A percentile compares a stretch with the other conserved stretches of the same genome.
Conservation (phyloP, 2,888 invertebrate genomes). For the Apamea monoglypha region DNA sequence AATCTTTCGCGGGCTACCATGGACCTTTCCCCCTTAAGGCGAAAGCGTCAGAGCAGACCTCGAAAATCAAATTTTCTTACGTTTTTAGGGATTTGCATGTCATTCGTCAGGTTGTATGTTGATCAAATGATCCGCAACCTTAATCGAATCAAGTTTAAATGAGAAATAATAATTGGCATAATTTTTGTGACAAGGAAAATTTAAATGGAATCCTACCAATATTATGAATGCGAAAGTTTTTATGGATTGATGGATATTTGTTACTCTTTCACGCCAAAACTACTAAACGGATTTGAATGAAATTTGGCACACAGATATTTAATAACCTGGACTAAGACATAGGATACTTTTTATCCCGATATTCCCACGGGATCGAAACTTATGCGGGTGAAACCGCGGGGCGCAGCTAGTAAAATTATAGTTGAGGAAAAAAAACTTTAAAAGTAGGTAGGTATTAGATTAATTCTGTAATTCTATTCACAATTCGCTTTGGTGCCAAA, state of each 20-base stretch:
- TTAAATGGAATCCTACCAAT: not conserved
- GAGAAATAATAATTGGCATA: not conserved
- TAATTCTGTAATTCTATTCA: not conserved
- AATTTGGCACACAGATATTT: no score
- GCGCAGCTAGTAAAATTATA: not conserved
- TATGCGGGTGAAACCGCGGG: no score
- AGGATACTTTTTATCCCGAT: no score
- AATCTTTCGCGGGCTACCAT: no score
- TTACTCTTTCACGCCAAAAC: no score
- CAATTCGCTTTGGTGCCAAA: conserved; percentile 10
- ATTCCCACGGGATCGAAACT: no score
- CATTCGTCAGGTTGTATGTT: not conserved
- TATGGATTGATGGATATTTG: no score
- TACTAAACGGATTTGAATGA: no score
- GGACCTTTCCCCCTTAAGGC: not conserved
- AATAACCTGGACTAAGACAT: no score
- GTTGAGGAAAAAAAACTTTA: not conserved
- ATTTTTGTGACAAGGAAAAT: not conserved
- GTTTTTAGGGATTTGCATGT: not conserved
- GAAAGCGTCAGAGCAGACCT: no score
- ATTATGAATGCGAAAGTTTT: no score
- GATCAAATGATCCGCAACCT: not conserved
- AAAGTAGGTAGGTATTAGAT: not conserved
- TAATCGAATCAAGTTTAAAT: not conserved
- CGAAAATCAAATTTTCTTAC: no score